Conservation (phyloP, 2,113 vertebrate species). For the Eulacestoma nigropectus region DNA sequence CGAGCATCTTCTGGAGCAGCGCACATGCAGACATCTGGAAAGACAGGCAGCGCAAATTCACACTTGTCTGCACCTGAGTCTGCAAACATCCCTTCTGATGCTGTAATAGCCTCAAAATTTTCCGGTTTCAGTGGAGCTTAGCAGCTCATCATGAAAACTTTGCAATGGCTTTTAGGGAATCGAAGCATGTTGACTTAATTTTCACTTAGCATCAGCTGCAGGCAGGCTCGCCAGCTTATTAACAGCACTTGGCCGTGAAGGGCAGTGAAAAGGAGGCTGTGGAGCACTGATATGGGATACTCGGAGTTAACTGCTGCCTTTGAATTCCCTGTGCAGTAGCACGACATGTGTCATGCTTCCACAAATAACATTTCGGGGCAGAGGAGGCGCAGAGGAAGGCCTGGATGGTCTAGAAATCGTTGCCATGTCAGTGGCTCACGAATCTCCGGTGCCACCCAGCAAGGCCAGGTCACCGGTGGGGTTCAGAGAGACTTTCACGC, state of each 20-base stretch:
- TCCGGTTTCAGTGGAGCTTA: neutral
- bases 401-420: neutral
- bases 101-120: neutral
- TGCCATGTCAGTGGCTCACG: neutral
- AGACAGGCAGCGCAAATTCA: neutral
- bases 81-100: neutral
- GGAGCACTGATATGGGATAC: accelerated
- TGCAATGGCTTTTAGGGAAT: neutral
- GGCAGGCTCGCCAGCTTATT: neutral
- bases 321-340: neutral
- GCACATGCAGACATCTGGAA: accelerated
- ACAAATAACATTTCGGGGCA: neutral
- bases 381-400: neutral
- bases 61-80: neutral
- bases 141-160: neutral
- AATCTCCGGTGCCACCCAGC: neutral
- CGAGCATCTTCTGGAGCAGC: neutral
- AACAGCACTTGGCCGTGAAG: neutral
- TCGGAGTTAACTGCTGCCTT: neutral
- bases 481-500: accelerated
- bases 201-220: neutral
- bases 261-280: neutral
- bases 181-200: neutral
- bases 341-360: too few species aligned
- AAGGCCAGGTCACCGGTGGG: neutral